A percentile compares a stretch with the other conserved stretches of the same genome.
Evolutionary conservation across 2,888 invertebrate genomes (phyloP).

Genomic region (Muscina levida): DNA sequence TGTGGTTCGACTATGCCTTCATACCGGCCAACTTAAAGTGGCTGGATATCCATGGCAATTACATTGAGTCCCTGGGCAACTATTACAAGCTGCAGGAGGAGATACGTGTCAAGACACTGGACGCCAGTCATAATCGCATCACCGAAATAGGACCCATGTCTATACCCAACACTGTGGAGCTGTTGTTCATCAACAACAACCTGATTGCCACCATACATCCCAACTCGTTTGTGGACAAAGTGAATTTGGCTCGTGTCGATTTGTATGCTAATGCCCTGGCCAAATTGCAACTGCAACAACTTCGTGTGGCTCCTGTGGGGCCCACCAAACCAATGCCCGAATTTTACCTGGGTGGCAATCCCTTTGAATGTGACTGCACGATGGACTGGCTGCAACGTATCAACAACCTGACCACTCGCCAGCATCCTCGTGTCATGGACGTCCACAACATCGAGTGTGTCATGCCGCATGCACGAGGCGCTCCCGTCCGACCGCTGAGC

Average conservation of each 20-base stretch:
- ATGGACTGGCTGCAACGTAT: slow-evolving; percentile 97
- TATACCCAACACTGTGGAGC: slow-evolving; percentile 92
- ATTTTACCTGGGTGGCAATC: slow-evolving; percentile 95
- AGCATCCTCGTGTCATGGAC: slow-evolving; percentile 94
- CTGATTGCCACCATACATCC: slow-evolving; percentile 89
- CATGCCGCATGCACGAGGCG: slow-evolving; percentile 91
- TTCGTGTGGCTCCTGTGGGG: slow-evolving; percentile 86
- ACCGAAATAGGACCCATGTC: slow-evolving; percentile 90
- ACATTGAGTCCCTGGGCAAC: slow-evolving; percentile 92
- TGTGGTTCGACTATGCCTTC: slow-evolving; percentile 96
- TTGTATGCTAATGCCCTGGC: slow-evolving; percentile 93
- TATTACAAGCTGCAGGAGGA: slow-evolving; percentile 92
- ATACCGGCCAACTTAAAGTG: slow-evolving; percentile 93
- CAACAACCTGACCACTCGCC: slow-evolving; percentile 91
- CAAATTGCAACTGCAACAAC: slow-evolving; percentile 89
- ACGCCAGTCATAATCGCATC: slow-evolving; percentile 94
- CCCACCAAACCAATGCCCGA: slow-evolving; percentile 88
- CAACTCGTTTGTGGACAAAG: slow-evolving; percentile 92
- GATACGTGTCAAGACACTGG: slow-evolving; percentile 91
- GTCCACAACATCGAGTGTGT: slow-evolving; percentile 93
- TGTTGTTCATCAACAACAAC: slow-evolving; percentile 94
- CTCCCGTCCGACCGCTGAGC: slow-evolving; percentile 88
- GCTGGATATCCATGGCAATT: slow-evolving; percentile 95
- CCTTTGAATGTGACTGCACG: slow-evolving; percentile 96
- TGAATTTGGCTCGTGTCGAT: slow-evolving; percentile 91